These are phyloP conservation scores for Sitophilus oryzae DNA, from an alignment of 1,140 invertebrate species.

Conservation along the genomic window DNA sequence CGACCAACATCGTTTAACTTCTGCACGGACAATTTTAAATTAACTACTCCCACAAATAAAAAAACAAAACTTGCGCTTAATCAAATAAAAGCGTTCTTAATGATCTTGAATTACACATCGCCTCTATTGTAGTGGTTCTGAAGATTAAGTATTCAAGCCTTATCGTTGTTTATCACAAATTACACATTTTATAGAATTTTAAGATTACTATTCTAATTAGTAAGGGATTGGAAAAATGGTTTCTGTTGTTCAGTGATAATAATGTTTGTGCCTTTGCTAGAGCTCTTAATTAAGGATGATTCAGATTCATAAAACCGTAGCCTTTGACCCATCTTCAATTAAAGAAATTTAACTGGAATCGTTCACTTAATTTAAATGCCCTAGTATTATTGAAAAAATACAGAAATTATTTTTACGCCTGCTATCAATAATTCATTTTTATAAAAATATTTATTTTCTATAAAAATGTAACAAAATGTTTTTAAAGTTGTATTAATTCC, in stretches of 20 bases:
- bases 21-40: background rate
- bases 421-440: too few species aligned
- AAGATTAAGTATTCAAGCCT: conserved; percentile 8
- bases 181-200: conserved; percentile 17
- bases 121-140: background rate
- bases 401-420: too few species aligned
- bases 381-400: background rate
- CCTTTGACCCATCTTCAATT: background rate
- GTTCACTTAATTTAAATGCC: background rate
- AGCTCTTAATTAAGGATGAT: too few species aligned
- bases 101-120: background rate
- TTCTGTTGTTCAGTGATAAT: too few species aligned
- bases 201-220: background rate
- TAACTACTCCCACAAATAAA: background rate
- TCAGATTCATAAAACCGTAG: background rate
- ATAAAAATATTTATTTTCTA: too few species aligned
- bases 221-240: too few species aligned
- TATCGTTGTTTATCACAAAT: conserved; percentile 15
- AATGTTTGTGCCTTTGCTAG: too few species aligned
- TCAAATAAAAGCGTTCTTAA: background rate
- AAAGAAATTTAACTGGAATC: background rate
- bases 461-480: too few species aligned
- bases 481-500: too few species aligned
- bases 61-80: background rate
- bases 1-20: background rate